Conservation (phyloP, 2,888 invertebrate genomes). For the Watsonalla binaria region DNA sequence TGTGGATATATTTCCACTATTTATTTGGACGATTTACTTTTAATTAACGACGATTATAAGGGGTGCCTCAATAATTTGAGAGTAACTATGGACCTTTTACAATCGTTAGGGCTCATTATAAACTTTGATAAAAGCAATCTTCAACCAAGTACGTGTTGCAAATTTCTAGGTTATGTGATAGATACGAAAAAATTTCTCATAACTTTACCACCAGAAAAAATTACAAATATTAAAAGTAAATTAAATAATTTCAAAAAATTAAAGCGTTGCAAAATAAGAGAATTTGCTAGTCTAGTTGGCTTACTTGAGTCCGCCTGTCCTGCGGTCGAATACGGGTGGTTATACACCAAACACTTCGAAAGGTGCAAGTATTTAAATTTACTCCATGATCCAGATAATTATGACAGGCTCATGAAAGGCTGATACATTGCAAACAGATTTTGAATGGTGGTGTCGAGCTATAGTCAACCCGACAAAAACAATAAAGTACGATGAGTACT, state of each 20-base stretch:
- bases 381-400: background rate
- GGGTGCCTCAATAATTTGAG: conserved; percentile 5
- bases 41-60: conserved; percentile 4
- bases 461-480: background rate
- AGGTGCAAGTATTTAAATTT: background rate
- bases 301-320: conserved; percentile 2
- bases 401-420: background rate
- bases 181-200: conserved; percentile 2
- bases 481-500: background rate
- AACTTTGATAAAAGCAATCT: background rate
- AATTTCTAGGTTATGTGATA: conserved; percentile 3
- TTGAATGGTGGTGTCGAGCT: background rate
- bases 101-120: conserved; percentile 1
- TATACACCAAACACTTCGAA: conserved; percentile 1
- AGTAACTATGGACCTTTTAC: conserved; percentile 3
- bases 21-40: conserved; percentile 8
- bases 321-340: conserved; percentile 2
- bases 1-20: conserved; percentile 7
- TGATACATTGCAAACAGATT: background rate
- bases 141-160: background rate
- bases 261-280: background rate
- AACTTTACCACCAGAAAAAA: conserved; percentile 1
- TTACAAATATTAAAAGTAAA: background rate
- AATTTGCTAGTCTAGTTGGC: conserved; percentile 3
- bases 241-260: background rate